Evolutionary conservation across 2,888 invertebrate genomes (phyloP).

Genomic region (Brachypterus glaber): DNA sequence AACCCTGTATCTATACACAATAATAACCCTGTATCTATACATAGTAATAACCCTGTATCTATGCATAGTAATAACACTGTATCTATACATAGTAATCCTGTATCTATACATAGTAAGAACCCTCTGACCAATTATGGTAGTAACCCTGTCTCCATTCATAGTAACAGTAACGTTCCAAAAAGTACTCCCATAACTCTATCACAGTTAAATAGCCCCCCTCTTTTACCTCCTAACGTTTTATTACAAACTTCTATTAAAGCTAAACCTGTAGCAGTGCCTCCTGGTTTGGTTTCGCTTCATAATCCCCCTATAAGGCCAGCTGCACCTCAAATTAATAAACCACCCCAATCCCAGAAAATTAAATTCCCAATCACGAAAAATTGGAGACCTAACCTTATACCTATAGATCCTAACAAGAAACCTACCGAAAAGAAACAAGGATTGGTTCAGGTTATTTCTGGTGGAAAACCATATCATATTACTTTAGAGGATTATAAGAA

Average conservation of each 20-base stretch:
- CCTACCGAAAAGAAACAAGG: constrained; percentile 43
- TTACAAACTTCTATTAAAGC: constrained; percentile 19
- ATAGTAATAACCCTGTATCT: too few relatives aligned
- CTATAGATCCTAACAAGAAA: constrained; percentile 43
- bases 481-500: constrained; percentile 72
- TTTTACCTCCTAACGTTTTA: constrained; percentile 21
- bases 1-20: too few relatives aligned
- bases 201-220: constrained; percentile 32
- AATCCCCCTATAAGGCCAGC: constrained; percentile 31
- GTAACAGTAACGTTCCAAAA: constrained; percentile 35
- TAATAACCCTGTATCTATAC: too few relatives aligned
- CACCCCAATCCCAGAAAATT: constrained; percentile 38
- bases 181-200: constrained; percentile 37
- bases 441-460: constrained; percentile 64
- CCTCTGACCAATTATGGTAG: too few relatives aligned
- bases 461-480: constrained; percentile 71
- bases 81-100: too few relatives aligned
- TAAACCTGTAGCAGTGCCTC: constrained; percentile 27
- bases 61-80: too few relatives aligned
- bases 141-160: too few relatives aligned
- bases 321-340: constrained; percentile 28
- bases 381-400: constrained; percentile 64
- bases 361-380: constrained; percentile 51
- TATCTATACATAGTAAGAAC: too few relatives aligned
- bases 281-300: constrained; percentile 35